Evolutionary conservation across 2,888 invertebrate genomes (phyloP), one percentile per base, ranked within the genome.

Genomic region (Plebejus melissa): DNA sequence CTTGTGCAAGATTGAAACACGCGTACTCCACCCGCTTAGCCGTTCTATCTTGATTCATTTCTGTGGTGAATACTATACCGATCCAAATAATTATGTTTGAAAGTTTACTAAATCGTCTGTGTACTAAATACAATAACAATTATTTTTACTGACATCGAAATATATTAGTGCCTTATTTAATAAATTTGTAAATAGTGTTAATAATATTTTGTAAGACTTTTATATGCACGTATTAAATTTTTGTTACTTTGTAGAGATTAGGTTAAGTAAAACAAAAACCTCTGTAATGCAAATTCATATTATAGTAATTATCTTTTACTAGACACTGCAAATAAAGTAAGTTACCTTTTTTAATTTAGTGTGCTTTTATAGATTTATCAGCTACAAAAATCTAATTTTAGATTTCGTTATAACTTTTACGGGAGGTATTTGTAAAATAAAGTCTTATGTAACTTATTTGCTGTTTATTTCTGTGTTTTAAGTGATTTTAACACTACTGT

Each of bases 161-260:
- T 72, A 72, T 54, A 72, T 32, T 76, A 76, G 79, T 79, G 79
- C 79, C 79, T 79, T 80, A 79, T 77, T 77, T 79, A 79, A 77
- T 79, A 77, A 77, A 77, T 74, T 77, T 84, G 85, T 85, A 85
- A 78, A 85, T 85, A 85, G 78, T 84, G 83, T 84, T 83, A 80
- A 83, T 83, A 83, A 76, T 79, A 77, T 75, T 71, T 60, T 69
- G 74, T 76, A 77, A 69, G 75, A 76, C 46, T 77, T 76, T 75
- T 74, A 75, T 22, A 76, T 65, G 32, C 13, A 32, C 36, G 32
- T 36, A 65, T 65, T 65, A 2, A 54, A 1, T 54, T 13, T 54
- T 54, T 54, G 32, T 65, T 13, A 65, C 5, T 13, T 28, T 28
- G 5, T 65, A 32, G 65, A 5, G 28, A 65, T 13, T 65, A 28